These are phyloP conservation scores for Aphaenogaster rudis DNA, from an alignment of 1,140 invertebrate genomes.

Conservation along the genomic window DNA sequence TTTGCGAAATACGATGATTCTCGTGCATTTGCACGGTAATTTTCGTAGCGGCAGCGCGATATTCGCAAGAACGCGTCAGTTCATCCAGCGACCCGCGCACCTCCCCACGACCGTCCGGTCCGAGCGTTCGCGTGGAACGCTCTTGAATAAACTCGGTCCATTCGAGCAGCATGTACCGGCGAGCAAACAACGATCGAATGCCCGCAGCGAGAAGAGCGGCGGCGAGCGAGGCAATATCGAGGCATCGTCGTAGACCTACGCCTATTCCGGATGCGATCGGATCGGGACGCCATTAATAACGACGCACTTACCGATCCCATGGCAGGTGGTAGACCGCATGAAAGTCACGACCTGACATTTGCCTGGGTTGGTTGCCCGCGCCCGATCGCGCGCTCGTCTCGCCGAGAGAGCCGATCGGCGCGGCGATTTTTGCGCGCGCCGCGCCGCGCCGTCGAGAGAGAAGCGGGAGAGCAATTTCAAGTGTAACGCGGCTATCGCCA, in stretches of 20 bases:
- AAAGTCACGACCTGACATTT: conserved; percentile 86
- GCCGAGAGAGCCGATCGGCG: conserved; percentile 78
- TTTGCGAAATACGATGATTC: conserved; percentile 9
- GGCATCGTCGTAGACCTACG: conserved; percentile 80
- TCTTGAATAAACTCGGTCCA: conserved; percentile 55
- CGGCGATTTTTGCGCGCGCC: conserved; percentile 80
- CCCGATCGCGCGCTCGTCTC: conserved; percentile 76
- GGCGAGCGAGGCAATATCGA: conserved; percentile 53
- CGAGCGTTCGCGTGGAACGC: conserved; percentile 12
- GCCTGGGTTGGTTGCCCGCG: conserved; percentile 78
- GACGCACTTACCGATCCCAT: conserved; percentile 84
- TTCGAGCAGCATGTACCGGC: conserved; percentile 14
- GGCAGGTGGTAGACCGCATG: conserved; percentile 85
- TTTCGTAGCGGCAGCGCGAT: conserved; percentile 15
- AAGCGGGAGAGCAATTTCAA: conserved; percentile 74
- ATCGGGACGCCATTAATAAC: conserved; percentile 85
- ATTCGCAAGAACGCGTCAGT: neutral
- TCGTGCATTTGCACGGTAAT: neutral
- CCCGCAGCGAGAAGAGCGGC: conserved; percentile 53
- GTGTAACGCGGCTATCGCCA: conserved; percentile 73
- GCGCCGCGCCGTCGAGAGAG: conserved; percentile 36
- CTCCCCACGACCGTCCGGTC: neutral
- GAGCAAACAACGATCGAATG: conserved; percentile 60
- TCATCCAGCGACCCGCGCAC: neutral
- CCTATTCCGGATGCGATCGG: conserved; percentile 84